Percentiles rank a stretch among this genome's conserved stretches.
Evolutionary conservation across 2,797 vertebrate genomes (phyloP).

Genomic region (Carcharodon carcharias): DNA sequence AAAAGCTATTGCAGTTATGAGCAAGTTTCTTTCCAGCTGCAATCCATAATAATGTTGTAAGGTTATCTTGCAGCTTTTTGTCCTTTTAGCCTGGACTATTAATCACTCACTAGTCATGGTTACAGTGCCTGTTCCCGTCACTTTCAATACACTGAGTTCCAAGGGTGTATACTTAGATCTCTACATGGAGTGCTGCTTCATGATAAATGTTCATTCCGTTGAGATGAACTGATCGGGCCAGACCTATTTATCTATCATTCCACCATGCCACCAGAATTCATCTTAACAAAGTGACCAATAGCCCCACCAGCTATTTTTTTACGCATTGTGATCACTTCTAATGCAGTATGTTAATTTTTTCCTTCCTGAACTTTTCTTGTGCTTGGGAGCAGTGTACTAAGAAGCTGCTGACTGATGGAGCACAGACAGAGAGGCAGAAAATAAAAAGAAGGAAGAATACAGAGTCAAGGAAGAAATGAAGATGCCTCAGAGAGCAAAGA

Average conservation of each 20-base stretch:
- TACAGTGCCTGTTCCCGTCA: background rate
- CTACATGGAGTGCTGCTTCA: background rate
- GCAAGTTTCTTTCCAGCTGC: conserved; percentile 18
- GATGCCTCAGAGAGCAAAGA: background rate
- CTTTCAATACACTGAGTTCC: background rate
- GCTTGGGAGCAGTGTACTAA: background rate
- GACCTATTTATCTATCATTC: background rate
- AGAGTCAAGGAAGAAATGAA: background rate
- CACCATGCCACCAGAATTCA: background rate
- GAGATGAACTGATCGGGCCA: background rate
- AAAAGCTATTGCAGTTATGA: background rate
- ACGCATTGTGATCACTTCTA: background rate
- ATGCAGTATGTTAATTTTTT: background rate
- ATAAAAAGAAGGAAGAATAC: background rate
- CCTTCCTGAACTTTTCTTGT: background rate
- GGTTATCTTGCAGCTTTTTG: conserved; percentile 16
- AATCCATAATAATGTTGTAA: background rate
- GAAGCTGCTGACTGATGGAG: background rate
- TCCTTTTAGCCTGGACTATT: background rate
- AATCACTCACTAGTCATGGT: background rate
- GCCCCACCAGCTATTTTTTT: background rate
- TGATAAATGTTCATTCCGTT: background rate
- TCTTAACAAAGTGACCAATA: background rate
- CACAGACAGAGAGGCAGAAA: background rate
- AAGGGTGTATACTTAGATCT: background rate